A percentile compares a stretch with the other conserved stretches of the same genome.
These are phyloP conservation scores for Amiota minor DNA, from an alignment of 2,888 invertebrate genomes.

Conservation along the genomic window DNA sequence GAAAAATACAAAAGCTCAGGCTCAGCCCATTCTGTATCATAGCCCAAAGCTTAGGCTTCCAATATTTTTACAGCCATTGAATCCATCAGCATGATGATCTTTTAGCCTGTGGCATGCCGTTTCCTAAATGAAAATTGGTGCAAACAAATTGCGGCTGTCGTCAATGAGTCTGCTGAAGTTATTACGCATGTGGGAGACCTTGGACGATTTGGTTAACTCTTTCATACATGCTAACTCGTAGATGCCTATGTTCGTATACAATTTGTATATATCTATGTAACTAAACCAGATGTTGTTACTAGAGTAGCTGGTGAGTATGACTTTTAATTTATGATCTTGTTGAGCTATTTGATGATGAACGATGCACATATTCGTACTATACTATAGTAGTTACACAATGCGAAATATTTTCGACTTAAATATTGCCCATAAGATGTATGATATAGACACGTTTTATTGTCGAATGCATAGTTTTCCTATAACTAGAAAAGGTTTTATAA, in stretches of 20 bases:
- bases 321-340: conserved; percentile 38
- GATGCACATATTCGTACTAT: background rate
- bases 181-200: conserved; percentile 27
- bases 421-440: no score
- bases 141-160: conserved; percentile 54
- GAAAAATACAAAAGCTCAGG: conserved; percentile 48
- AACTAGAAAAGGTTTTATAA: no score
- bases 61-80: conserved; percentile 33
- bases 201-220: background rate
- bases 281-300: no score
- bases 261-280: no score
- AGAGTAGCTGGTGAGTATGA: background rate
- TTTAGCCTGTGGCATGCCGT: conserved; percentile 14
- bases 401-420: no score
- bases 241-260: no score
- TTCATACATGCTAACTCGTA: background rate
- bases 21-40: no score
- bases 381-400: no score
- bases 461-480: no score
- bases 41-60: no score
- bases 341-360: background rate
- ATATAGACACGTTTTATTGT: no score
- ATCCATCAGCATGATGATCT: conserved; percentile 34
- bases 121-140: conserved; percentile 42
- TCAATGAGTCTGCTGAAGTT: conserved; percentile 58